Percentiles rank a stretch among this genome's conserved stretches.
These are phyloP conservation scores for Cyanoderma ruficeps DNA, from an alignment of 2,113 vertebrate species.

Conservation along the genomic window DNA sequence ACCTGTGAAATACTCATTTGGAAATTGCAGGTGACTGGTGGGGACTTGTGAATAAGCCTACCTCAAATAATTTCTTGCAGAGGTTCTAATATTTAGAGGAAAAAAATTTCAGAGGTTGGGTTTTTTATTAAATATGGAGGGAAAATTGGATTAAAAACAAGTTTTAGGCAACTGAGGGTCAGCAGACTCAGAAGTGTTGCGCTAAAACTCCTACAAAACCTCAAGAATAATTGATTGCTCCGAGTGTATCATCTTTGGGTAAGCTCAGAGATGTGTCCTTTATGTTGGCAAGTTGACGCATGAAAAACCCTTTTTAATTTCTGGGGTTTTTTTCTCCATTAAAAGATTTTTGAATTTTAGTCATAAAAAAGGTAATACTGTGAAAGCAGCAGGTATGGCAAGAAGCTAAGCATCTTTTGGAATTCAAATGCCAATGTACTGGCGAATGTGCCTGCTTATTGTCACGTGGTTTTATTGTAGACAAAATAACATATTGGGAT, in stretches of 20 bases:
- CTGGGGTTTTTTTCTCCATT: slow-evolving; percentile 9
- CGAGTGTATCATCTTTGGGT: background rate
- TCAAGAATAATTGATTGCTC: background rate
- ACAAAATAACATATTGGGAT: slow-evolving; percentile 66
- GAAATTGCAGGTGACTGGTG: background rate
- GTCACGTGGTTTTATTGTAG: slow-evolving; percentile 59
- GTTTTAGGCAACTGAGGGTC: background rate
- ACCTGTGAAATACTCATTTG: background rate
- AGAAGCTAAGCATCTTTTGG: slow-evolving; percentile 55
- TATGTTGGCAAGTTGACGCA: slow-evolving; percentile 28
- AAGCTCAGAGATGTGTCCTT: slow-evolving; percentile 6
- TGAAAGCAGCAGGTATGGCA: slow-evolving; percentile 53
- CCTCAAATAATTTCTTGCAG: background rate
- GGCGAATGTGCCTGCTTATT: slow-evolving; percentile 54
- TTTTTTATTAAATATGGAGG: background rate
- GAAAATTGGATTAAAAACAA: background rate
- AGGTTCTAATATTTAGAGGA: background rate
- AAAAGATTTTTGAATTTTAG: slow-evolving; percentile 68
- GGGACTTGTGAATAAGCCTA: background rate
- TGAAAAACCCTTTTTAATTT: slow-evolving; percentile 65
- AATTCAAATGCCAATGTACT: slow-evolving; percentile 40
- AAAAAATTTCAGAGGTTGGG: background rate
- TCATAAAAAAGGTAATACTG: slow-evolving; percentile 41
- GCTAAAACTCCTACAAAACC: background rate
- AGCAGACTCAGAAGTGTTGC: background rate